Percentiles rank a stretch among this genome's conserved stretches.
Evolutionary conservation across 2,113 vertebrate species (phyloP).

Genomic region (Mugil cephalus): DNA sequence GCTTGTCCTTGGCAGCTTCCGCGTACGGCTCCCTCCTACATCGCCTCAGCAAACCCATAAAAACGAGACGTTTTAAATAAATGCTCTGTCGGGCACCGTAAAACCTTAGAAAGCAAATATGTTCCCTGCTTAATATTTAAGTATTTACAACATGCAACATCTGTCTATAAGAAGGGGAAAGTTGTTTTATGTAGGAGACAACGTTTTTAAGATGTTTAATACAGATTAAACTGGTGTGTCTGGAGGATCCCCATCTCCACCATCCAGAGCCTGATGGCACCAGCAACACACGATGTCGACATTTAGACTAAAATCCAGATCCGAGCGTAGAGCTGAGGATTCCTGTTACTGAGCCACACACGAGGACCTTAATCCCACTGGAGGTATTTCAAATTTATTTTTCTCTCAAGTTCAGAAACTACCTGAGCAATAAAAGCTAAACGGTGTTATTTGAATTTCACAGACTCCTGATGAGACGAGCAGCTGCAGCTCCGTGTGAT

Average conservation of each 20-base stretch:
- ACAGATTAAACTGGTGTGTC: too few relatives aligned
- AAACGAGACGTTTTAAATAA: constrained; percentile 3
- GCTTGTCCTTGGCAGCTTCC: constrained; percentile 20
- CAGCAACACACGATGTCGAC: too few relatives aligned
- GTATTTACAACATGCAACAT: not conserved
- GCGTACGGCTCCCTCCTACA: not conserved
- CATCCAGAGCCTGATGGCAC: too few relatives aligned
- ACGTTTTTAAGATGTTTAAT: too few relatives aligned
- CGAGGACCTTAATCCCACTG: not conserved
- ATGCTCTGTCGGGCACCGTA: not conserved
- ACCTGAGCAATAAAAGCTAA: not conserved
- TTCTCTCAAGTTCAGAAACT: not conserved
- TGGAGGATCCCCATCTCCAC: too few relatives aligned
- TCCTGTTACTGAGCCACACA: not conserved
- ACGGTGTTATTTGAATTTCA: not conserved
- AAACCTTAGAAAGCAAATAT: not conserved
- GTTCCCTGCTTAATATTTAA: constrained; percentile 11
- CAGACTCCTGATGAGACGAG: not conserved
- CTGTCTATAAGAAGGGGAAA: not conserved
- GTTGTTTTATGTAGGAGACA: too few relatives aligned
- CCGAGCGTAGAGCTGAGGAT: too few relatives aligned
- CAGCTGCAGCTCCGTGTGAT: not conserved
- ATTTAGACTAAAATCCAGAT: too few relatives aligned
- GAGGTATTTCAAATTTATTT: constrained; percentile 15
- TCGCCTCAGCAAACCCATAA: constrained; percentile 10